Percentiles rank a stretch among this genome's conserved stretches.
Conservation (phyloP, 2,113 vertebrate genomes). For the Fukomys damarensis region DNA sequence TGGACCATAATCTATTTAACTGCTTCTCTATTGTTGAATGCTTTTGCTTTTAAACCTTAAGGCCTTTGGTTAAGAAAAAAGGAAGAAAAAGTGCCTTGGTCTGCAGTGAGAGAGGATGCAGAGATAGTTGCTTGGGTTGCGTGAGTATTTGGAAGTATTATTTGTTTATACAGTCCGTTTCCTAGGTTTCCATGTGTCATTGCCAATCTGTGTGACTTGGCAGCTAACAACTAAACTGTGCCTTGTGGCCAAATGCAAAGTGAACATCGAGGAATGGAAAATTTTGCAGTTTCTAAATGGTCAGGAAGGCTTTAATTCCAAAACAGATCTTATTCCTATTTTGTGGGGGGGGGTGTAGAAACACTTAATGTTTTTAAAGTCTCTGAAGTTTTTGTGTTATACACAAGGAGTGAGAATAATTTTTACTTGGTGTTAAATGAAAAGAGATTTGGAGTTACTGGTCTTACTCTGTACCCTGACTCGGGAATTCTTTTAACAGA, state of each 20-base stretch:
- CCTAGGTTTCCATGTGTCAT: constrained; percentile 68
- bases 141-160: constrained; percentile 43
- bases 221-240: constrained; percentile 49
- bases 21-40: neutral
- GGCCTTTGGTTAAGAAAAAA: constrained; percentile 43
- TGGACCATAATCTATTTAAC: neutral
- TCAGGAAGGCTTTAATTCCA: constrained; percentile 62
- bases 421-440: neutral
- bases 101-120: neutral
- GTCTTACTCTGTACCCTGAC: neutral
- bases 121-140: constrained; percentile 36
- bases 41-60: neutral
- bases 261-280: constrained; percentile 73
- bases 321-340: constrained; percentile 61
- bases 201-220: constrained; percentile 77
- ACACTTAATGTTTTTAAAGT: constrained; percentile 2
- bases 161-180: constrained; percentile 71
- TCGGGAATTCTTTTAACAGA: neutral
- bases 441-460: neutral
- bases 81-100: constrained; percentile 41
- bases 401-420: neutral
- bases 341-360: neutral
- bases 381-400: neutral
- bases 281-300: constrained; percentile 68
- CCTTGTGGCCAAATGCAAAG: constrained; percentile 62